A percentile compares a stretch with the other conserved stretches of the same genome.
Evolutionary conservation across 53 echinoderm and acorn worm species (phyloP).

Genomic region (Pentamera pediparva): DNA sequence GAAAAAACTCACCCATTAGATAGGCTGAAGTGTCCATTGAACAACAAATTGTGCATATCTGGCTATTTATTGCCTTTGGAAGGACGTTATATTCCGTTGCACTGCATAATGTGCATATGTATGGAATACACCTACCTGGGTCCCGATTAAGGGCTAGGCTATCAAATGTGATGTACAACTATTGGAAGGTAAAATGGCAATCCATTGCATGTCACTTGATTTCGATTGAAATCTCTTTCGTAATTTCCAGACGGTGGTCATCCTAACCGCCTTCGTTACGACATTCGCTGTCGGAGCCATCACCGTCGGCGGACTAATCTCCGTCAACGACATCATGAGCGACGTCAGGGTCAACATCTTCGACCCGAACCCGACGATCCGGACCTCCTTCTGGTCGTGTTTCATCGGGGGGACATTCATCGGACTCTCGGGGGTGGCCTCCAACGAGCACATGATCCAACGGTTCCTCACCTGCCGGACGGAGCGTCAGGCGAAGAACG

Average conservation of each 20-base stretch:
- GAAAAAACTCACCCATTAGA: no score
- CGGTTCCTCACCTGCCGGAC: constrained; percentile 25
- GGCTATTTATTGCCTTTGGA: no score
- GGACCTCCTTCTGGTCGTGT: constrained; percentile 26
- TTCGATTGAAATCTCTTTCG: no score
- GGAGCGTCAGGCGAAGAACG: constrained; percentile 11
- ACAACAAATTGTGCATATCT: no score
- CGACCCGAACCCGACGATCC: constrained; percentile 7
- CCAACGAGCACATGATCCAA: constrained; percentile 29
- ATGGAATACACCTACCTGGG: no score
- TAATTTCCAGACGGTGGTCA: constrained; percentile 16
- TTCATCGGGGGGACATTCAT: constrained; percentile 23
- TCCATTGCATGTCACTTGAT: no score
- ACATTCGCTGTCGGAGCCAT: constrained; percentile 8
- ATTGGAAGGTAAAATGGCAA: no score
- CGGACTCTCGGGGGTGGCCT: neutral
- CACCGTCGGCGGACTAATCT: neutral
- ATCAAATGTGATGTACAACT: no score
- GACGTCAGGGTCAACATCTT: neutral
- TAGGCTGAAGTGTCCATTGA: no score
- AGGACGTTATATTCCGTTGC: no score
- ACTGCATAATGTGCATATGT: no score
- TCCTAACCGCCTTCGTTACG: constrained; percentile 11
- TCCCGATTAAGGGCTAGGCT: no score
- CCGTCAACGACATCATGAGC: neutral